phyloP scores from a whole-genome alignment of 2,797 vertebrate species.

The Ctenochaetus hawaiiensis region DNA sequence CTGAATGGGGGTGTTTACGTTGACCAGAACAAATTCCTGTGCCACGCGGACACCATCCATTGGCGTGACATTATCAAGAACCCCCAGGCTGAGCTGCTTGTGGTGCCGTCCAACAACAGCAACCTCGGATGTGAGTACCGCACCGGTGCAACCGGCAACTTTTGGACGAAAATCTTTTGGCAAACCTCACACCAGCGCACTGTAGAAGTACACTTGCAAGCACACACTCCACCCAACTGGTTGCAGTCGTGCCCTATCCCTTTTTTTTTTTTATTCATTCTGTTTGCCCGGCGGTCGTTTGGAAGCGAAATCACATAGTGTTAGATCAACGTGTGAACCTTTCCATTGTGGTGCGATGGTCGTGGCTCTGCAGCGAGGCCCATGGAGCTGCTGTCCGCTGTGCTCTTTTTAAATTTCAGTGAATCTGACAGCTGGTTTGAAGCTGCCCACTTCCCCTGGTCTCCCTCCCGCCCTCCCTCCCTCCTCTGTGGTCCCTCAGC shows the following conservation, averaged over 20 bases:
- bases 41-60: conserved; percentile 96
- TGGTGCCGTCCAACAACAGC: conserved; percentile 96
- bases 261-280: conserved; percentile 52
- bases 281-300: conserved; percentile 68
- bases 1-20: conserved; percentile 97
- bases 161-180: conserved; percentile 22
- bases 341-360: conserved; percentile 47
- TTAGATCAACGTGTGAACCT: conserved; percentile 76
- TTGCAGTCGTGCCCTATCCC: conserved; percentile 21
- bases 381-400: conserved; percentile 68
- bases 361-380: conserved; percentile 69
- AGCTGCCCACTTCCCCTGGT: conserved; percentile 52
- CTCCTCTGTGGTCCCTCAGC: conserved; percentile 42
- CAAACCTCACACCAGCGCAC: neutral
- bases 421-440: conserved; percentile 77
- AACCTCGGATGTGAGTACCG: conserved; percentile 87
- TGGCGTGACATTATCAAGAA: conserved; percentile 98
- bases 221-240: neutral
- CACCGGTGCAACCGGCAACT: conserved; percentile 1
- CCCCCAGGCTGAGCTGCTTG: conserved; percentile 93
- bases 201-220: neutral
- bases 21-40: conserved; percentile 98
- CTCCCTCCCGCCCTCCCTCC: neutral
- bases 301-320: conserved; percentile 73
- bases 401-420: conserved; percentile 70